These are phyloP conservation scores for Xenopus tropicalis DNA, from an alignment of 2,113 vertebrate species.

Conservation along the genomic window UCB_Xtro_10.0 CM004445.2:48615501-48616000, in stretches of 20 bases:
- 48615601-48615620: too few species aligned
- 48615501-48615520: too few species aligned
- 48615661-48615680: neutral
- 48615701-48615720: neutral
- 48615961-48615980: constrained; percentile 58
- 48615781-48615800: neutral
- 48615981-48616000: constrained; percentile 38
- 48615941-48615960: constrained; percentile 55
- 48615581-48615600: too few species aligned
- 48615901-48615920: constrained; percentile 70
- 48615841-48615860: constrained; percentile 37
- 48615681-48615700: neutral
- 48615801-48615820: constrained; percentile 1
- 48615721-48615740: neutral
- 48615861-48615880: constrained; percentile 49
- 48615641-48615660: neutral
- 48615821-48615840: constrained; percentile 18
- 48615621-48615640: neutral
- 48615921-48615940: constrained; percentile 65
- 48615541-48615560: too few species aligned
- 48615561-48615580: too few species aligned
- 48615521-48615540: too few species aligned
- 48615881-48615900: constrained; percentile 56
- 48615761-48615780: neutral
- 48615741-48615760: constrained; percentile 9